Percentiles rank a stretch among this genome's conserved stretches.
phyloP scores from a whole-genome alignment of 2,113 vertebrate species.

The Dasyornis broadbenti region DNA sequence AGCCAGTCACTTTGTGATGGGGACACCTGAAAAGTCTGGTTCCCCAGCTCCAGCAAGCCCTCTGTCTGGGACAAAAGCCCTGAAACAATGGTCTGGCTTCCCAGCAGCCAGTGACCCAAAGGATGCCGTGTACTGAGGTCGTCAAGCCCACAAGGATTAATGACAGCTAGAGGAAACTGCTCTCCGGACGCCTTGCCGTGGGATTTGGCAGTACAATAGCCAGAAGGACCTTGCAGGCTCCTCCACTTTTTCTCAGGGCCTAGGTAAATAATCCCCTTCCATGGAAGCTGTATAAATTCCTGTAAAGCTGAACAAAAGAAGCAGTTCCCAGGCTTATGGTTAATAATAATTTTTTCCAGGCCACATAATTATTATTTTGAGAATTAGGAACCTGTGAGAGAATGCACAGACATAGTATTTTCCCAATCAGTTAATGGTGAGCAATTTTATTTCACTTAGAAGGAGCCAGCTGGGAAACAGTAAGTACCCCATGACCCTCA shows the following conservation, averaged over 20 bases:
- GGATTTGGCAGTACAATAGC: conserved; percentile 32
- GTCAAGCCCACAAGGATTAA: not conserved
- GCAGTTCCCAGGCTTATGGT: conserved; percentile 41
- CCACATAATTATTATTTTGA: conserved; percentile 32
- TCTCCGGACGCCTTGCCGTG: not conserved
- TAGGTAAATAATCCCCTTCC: conserved; percentile 54
- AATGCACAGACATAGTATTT: not conserved
- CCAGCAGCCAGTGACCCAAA: not conserved
- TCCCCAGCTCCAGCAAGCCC: not conserved
- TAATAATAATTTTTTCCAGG: conserved; percentile 40
- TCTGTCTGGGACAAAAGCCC: not conserved
- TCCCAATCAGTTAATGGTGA: not conserved
- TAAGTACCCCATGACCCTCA: not conserved
- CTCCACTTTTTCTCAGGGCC: conserved; percentile 39
- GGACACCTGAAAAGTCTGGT: not conserved
- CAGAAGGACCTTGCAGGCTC: conserved; percentile 2
- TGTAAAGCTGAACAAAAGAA: conserved; percentile 24
- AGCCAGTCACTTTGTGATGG: not conserved
- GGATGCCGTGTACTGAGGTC: not conserved
- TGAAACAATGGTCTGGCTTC: not conserved
- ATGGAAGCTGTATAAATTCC: not conserved
- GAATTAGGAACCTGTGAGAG: not conserved
- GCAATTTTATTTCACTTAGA: not conserved
- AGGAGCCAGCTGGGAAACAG: not conserved
- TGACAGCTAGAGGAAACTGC: not conserved